A percentile compares a stretch with the other conserved stretches of the same genome.
Evolutionary conservation across 1,140 invertebrate species (phyloP).

Genomic region (Anagrus nilaparvatae): DNA sequence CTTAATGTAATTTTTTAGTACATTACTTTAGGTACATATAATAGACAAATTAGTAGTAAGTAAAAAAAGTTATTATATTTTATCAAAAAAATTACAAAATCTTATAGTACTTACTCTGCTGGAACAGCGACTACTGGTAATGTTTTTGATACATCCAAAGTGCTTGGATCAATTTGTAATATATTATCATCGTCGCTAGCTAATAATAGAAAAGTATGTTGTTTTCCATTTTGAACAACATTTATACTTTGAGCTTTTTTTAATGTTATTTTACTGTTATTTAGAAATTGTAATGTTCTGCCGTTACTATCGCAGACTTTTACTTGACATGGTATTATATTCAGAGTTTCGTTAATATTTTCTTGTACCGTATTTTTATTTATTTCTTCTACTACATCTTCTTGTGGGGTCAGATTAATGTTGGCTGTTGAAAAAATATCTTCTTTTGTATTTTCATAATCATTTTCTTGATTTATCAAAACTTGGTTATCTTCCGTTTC

Average conservation of each 20-base stretch:
- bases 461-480: constrained; percentile 10
- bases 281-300: constrained; percentile 20
- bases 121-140: constrained; percentile 21
- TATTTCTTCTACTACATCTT: constrained; percentile 7
- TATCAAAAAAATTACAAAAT: constrained; percentile 8
- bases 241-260: constrained; percentile 30
- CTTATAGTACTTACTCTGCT: constrained; percentile 21
- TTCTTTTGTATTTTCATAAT: constrained; percentile 2
- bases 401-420: constrained; percentile 8
- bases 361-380: constrained; percentile 8
- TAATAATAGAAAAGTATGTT: constrained; percentile 31
- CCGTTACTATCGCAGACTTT: constrained; percentile 19
- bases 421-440: constrained; percentile 6
- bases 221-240: constrained; percentile 30
- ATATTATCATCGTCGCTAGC: constrained; percentile 25
- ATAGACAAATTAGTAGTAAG: too few species aligned
- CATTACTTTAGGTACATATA: too few species aligned
- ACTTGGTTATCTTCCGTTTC: constrained; percentile 8
- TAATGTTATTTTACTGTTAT: constrained; percentile 25
- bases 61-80: too few species aligned
- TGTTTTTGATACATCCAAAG: constrained; percentile 20
- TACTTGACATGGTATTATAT: constrained; percentile 19
- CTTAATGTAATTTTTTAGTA: too few species aligned
- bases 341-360: constrained; percentile 17
- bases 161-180: constrained; percentile 26